These are phyloP conservation scores for Coptodon rendalli DNA, from an alignment of 2,113 vertebrate species.

Conservation along the genomic window DNA sequence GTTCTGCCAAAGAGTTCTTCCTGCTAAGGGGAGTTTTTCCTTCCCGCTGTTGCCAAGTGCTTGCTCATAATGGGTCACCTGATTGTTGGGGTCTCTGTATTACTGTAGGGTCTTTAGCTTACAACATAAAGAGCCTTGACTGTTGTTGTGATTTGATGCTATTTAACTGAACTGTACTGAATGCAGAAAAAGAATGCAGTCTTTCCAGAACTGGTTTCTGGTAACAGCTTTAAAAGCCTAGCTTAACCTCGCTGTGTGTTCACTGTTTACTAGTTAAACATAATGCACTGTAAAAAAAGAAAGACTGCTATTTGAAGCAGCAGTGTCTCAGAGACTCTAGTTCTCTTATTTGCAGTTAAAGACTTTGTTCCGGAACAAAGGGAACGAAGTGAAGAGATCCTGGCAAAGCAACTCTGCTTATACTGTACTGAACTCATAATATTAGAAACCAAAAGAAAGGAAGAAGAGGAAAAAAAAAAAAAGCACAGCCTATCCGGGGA, in stretches of 20 bases:
- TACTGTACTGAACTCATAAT: background rate
- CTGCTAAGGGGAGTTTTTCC: background rate
- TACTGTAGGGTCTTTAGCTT: background rate
- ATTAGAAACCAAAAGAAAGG: background rate
- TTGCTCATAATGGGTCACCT: background rate
- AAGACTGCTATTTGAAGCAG: background rate
- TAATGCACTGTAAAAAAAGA: background rate
- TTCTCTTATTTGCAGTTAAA: background rate
- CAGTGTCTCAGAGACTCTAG: background rate
- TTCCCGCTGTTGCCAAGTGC: background rate
- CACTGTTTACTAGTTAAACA: background rate
- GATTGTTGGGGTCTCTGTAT: background rate
- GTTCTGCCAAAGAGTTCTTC: background rate
- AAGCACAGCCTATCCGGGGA: constrained; percentile 1
- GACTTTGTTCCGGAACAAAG: background rate
- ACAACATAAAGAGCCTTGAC: background rate
- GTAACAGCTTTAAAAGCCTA: background rate
- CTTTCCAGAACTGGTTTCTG: background rate
- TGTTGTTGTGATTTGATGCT: background rate
- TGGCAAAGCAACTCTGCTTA: background rate
- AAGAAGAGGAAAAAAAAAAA: background rate
- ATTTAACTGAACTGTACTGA: background rate
- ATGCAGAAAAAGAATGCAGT: background rate
- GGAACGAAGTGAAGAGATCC: background rate
- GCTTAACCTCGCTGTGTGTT: background rate